Evolutionary conservation across 2,113 vertebrate species (phyloP), one percentile per base, ranked within the genome.

Genomic region (Scolopax mira): DNA sequence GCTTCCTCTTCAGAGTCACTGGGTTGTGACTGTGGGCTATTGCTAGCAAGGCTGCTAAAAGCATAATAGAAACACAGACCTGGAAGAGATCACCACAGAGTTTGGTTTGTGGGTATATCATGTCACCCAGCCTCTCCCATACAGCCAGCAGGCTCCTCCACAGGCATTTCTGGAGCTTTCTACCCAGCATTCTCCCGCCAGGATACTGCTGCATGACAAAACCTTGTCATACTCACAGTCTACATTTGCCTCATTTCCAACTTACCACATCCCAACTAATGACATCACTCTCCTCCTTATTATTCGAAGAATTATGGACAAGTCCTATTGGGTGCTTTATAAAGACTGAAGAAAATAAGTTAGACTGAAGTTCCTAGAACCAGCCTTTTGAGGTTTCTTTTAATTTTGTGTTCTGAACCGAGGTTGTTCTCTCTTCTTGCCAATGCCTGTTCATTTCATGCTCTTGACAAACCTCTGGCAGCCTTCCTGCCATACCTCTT

Each of bases 101-200:
- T 17, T 11, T 0, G 0, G 17, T 27, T 66, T 22, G 21, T 31
- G 46, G 35, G 14, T 10, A 3, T 28, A n/a, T 12, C 11, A 5
- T 6, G 30, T 71, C 46, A 66, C 16, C 25, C 7, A 4, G 6
- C 41, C 15, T 44, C 31, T 55, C 69, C 8, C 30, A 46, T 6
- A 17, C 2, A 62, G 16, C 3, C 11, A 23, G 46, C 24, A 60
- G 0, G 0, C 5, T 57, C 52, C 35, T 65, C 61, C 35, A 21
- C 9, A 46, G 48, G 31, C 15, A n/a, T 11, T 42, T 42, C 48
- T 61, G 28, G 22, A 80, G 17, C 22, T 11, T 89, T 67, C 64
- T 81, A 15, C n/a, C 37, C 1, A 1, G 25, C 17, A 10, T 46
- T 48, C 1, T 41, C 25, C 25, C 23, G 48, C 27, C 42, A 58